Percentiles rank a stretch among this genome's conserved stretches.
phyloP scores from a whole-genome alignment of 37 sponge, comb jelly and placozoan genomes.

The Bolinopsis microptera region DNA sequence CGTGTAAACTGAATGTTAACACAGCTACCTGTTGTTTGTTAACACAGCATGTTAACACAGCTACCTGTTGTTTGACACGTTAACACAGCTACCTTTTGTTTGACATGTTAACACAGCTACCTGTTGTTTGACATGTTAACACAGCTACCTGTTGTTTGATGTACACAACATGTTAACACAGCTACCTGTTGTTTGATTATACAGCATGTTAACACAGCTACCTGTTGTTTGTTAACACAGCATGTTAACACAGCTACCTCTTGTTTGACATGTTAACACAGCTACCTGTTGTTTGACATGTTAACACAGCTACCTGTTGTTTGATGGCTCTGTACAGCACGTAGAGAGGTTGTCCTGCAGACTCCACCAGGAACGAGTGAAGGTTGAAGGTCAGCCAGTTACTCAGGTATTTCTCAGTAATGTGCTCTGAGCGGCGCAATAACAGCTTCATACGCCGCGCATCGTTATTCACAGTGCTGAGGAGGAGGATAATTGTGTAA shows the following conservation, averaged over 20 bases:
- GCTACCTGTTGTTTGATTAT: constrained; percentile 42
- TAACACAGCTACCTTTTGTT: not conserved
- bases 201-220: not conserved
- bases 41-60: not conserved
- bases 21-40: not conserved
- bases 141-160: constrained; percentile 23
- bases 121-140: not conserved
- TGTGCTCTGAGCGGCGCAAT: constrained; percentile 52
- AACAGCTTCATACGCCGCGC: constrained; percentile 25
- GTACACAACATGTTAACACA: not conserved
- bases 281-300: not conserved
- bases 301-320: constrained; percentile 43
- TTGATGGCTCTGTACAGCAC: constrained; percentile 61
- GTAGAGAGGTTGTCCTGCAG: constrained; percentile 60
- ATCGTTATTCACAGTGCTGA: constrained; percentile 51
- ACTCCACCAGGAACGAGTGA: constrained; percentile 47
- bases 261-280: not conserved
- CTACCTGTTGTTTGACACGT: not conserved
- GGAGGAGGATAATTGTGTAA: too few species aligned
- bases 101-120: not conserved
- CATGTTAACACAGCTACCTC: not conserved
- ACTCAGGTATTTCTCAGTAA: constrained; percentile 61
- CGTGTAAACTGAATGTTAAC: too few species aligned
- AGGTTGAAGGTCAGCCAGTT: constrained; percentile 64
- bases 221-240: constrained; percentile 38